Base-by-base conservation (phyloP, 2,888 invertebrate genomes). In the Epicampocera succincta region DNA sequence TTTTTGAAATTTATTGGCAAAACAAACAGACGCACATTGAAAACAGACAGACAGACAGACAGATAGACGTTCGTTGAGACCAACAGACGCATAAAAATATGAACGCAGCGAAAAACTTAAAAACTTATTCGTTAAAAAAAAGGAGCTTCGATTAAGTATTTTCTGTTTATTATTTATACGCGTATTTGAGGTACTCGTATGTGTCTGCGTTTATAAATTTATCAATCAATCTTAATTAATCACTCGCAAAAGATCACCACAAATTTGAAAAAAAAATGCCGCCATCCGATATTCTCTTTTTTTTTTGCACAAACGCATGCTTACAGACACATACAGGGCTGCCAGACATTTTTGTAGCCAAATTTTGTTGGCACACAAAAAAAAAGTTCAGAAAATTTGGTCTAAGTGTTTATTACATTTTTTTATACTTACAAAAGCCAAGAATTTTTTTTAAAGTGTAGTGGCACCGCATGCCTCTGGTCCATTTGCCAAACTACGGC, bases 211-310 rank as follows among this genome's bases (percentile, higher is more conserved):
- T 63, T 60, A 56, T 48, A 12, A 46, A 50, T 81, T 86, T 90
- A 90, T 90, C 90, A 90, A 90, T 90, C 90, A 89, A 90, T 90
- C 90, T 90, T 90, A 90, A 90, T 90, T 90, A 90, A 90, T 90
- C 90, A 90, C 86, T 87, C 82, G 85, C 87, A 63, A 85, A 87
- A 89, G 88, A 89, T 88, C 88, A 85, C 63, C 58, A 60, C 42
- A 73, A 84, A 68, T 25, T 21, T 52, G 74, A n/a, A n/a, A n/a
- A n/a, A n/a, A 77, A 44, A 56, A 61, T 12, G 54, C 63, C 54
- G 46, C 61, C 63, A 56, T 61, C 25, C 56, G 65, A 58, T 29
- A 77, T 19, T 38, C 54, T 61, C 48, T 40, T 13, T 25, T 25
- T 58, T 50, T 52, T 46, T 9, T 3, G 9, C 3, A 46, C 63